These are phyloP conservation scores for Lates japonicus DNA, from an alignment of 2,797 vertebrate genomes.

Conservation along the genomic window DNA sequence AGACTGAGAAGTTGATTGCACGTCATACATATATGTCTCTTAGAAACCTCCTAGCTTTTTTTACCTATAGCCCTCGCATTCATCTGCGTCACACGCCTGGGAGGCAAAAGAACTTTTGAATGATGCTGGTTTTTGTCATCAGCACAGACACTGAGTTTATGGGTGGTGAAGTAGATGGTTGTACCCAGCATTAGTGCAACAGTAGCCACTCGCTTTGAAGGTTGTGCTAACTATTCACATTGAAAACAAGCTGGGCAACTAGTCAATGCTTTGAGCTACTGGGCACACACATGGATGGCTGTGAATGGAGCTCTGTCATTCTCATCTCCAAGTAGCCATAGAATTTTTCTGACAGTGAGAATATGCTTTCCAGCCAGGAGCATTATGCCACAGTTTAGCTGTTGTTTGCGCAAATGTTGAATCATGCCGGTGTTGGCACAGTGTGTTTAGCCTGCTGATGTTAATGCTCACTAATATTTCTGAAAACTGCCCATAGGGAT, in stretches of 20 bases:
- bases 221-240: conserved; percentile 67
- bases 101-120: conserved; percentile 35
- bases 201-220: conserved; percentile 37
- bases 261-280: conserved; percentile 75
- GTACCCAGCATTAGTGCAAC: conserved; percentile 50
- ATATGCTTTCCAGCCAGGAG: conserved; percentile 85
- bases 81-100: conserved; percentile 29
- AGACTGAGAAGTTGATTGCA: conserved; percentile 45
- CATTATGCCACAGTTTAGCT: conserved; percentile 84
- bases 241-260: conserved; percentile 72
- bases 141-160: conserved; percentile 9
- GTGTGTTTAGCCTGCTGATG: conserved; percentile 80
- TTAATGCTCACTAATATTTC: conserved; percentile 86
- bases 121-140: conserved; percentile 31
- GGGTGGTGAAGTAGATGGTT: conserved; percentile 54
- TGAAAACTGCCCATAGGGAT: conserved; percentile 83
- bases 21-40: conserved; percentile 61
- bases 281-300: conserved; percentile 74
- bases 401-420: conserved; percentile 87
- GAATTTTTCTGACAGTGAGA: conserved; percentile 71
- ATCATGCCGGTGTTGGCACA: conserved; percentile 84
- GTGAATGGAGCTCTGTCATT: conserved; percentile 81
- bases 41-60: conserved; percentile 40
- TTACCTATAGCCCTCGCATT: conserved; percentile 46
- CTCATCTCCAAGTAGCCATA: conserved; percentile 79